These are phyloP conservation scores for Chlamydotis undulata DNA, from an alignment of 2,113 vertebrate species.

Conservation along the genomic window DNA sequence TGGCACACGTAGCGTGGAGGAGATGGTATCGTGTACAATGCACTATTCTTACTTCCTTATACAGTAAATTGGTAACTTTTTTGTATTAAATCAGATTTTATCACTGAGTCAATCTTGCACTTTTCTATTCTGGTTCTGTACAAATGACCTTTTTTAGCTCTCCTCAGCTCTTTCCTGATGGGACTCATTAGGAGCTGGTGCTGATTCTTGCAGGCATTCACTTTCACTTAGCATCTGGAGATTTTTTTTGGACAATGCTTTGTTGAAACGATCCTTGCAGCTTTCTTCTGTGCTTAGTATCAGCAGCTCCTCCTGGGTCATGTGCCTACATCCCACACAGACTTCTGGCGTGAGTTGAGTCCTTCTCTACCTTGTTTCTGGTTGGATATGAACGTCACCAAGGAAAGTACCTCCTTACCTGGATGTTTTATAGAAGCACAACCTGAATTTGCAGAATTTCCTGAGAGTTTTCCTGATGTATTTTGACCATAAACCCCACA, in stretches of 20 bases:
- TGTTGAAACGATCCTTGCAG: not conserved
- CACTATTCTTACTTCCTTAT: conserved; percentile 57
- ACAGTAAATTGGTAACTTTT: conserved; percentile 68
- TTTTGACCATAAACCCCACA: not conserved
- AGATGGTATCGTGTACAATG: not conserved
- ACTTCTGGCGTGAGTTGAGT: not conserved
- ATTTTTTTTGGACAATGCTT: conserved; percentile 13
- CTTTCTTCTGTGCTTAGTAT: not conserved
- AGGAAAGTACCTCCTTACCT: not conserved
- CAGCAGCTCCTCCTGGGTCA: not conserved
- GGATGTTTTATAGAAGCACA: not conserved
- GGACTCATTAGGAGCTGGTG: conserved; percentile 67
- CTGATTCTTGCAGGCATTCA: conserved; percentile 48
- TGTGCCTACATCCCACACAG: not conserved
- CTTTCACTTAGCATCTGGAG: conserved; percentile 62
- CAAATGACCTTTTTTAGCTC: conserved; percentile 72
- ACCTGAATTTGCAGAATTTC: not conserved
- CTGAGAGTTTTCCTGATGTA: not conserved
- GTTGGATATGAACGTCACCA: not conserved
- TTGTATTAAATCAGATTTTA: conserved; percentile 67
- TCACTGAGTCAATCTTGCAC: conserved; percentile 49
- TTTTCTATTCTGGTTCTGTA: conserved; percentile 65
- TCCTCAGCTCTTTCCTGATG: conserved; percentile 62
- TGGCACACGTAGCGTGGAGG: not conserved
- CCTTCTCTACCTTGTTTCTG: not conserved